phyloP scores from a whole-genome alignment of 2,888 invertebrate genomes.

The Volucella inflata region DNA sequence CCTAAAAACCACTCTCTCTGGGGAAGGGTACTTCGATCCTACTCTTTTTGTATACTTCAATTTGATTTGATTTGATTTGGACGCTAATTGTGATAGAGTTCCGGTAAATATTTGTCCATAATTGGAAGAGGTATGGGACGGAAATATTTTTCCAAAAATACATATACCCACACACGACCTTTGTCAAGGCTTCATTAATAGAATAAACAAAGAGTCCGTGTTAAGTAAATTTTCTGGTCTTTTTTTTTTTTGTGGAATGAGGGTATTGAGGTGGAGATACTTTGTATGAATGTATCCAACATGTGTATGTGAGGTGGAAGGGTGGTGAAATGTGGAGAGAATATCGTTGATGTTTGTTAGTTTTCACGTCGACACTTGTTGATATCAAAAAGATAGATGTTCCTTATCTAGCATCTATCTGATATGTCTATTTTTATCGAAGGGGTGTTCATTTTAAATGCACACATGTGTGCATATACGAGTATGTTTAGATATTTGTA shows the following conservation, averaged over 20 bases:
- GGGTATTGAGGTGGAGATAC: neutral
- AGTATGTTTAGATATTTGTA: too few species aligned
- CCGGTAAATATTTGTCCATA: conserved; percentile 50
- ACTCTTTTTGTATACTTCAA: neutral
- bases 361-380: conserved; percentile 68
- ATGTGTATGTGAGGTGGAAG: neutral
- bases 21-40: conserved; percentile 2
- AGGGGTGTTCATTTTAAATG: neutral
- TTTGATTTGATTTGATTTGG: conserved; percentile 55
- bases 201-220: conserved; percentile 41
- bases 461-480: too few species aligned
- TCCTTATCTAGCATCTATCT: conserved; percentile 6
- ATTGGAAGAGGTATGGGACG: conserved; percentile 8
- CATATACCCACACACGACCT: neutral
- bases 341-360: conserved; percentile 54
- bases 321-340: conserved; percentile 7
- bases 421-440: neutral
- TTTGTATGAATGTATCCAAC: conserved; percentile 37
- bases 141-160: neutral
- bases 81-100: conserved; percentile 61
- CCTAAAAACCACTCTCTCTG: conserved; percentile 33
- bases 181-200: conserved; percentile 43
- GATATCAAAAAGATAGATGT: conserved; percentile 47
- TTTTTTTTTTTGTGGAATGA: conserved; percentile 23
- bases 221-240: conserved; percentile 29